Percentiles rank a stretch among this genome's conserved stretches.
These are phyloP conservation scores for Drosophila koepferae DNA, from an alignment of 2,888 invertebrate species.

Conservation along the genomic window DNA sequence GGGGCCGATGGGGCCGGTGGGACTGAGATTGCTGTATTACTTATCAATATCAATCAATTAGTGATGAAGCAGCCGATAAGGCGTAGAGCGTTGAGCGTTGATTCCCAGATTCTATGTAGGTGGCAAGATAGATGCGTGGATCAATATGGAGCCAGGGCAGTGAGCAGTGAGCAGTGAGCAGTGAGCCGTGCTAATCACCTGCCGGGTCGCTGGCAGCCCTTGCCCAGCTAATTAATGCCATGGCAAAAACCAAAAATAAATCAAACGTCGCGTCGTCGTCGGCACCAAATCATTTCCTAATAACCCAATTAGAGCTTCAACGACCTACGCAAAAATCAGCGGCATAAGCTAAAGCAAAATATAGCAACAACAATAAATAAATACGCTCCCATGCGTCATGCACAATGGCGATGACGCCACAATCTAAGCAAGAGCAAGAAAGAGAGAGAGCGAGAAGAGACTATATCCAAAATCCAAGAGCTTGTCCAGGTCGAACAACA, in stretches of 20 bases:
- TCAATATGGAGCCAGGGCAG: constrained; percentile 38
- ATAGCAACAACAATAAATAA: constrained; percentile 13
- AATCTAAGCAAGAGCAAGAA: not conserved
- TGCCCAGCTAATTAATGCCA: constrained; percentile 65
- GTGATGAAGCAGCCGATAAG: constrained; percentile 61
- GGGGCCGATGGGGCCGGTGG: not conserved
- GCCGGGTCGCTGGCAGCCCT: constrained; percentile 11
- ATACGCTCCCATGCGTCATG: constrained; percentile 60
- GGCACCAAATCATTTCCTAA: constrained; percentile 69
- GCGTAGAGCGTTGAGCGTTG: not conserved
- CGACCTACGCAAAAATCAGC: constrained; percentile 48
- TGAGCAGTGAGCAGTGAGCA: not conserved
- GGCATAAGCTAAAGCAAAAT: constrained; percentile 6
- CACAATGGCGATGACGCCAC: constrained; percentile 46
- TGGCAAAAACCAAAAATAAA: constrained; percentile 63
- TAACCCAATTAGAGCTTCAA: constrained; percentile 71
- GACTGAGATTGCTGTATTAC: constrained; percentile 1
- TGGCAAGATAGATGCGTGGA: constrained; percentile 45
- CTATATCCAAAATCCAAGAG: not conserved
- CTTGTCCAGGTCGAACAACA: constrained; percentile 7
- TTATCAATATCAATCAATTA: constrained; percentile 60
- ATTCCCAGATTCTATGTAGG: constrained; percentile 34
- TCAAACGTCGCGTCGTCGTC: constrained; percentile 38
- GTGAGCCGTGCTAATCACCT: constrained; percentile 52
- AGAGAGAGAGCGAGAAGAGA: not conserved